Evolutionary conservation across 2,888 invertebrate genomes (phyloP), one percentile per base, ranked within the genome.

Genomic region (Ophion slaviceki): DNA sequence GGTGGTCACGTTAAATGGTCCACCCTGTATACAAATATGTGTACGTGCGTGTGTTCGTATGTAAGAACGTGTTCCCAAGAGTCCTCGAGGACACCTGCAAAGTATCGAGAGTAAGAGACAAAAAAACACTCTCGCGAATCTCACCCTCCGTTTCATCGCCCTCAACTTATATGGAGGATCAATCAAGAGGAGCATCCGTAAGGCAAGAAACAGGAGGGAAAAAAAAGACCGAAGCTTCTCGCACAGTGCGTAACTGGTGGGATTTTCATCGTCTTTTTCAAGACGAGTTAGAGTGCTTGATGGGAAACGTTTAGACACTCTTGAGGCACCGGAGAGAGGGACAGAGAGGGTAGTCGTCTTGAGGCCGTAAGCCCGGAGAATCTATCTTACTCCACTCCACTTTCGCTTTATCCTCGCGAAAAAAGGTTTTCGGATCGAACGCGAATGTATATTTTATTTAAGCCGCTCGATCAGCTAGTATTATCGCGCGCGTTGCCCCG

Each of bases 361-460:
- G 64, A 59, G 70, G n/a, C 61, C 47, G 53, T 17, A 24, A 76
- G 28, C 28, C 72, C 61, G 40, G 72, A 57, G 14, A 62, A 7
- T 72, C 32, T 75, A 40, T 24, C 67, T 67, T 71, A 20, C 70
- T 72, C 61, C 70, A 40, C 72, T 68, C 75, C 10, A 45, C 5
- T 28, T 32, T 32, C 14, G 11, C 28, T 70, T 53, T 40, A 61
- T 62, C 32, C 47, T 4, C 20, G 64, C 76, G 67, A 14, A 84
- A 81, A 85, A 85, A 74, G 75, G 79, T 84, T 84, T 85, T 61
- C 68, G 67, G 80, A 84, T 84, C 86, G 83, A 86, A 79, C 81
- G 53, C 17, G 80, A 74, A 11, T 71, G 81, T 87, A 88, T 88
- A 86, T 87, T 88, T 88, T 88, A 88, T 88, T 88, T 87, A 88